Conservation (phyloP, 2,797 vertebrate species). For the Schizothorax lantsangensis region DNA sequence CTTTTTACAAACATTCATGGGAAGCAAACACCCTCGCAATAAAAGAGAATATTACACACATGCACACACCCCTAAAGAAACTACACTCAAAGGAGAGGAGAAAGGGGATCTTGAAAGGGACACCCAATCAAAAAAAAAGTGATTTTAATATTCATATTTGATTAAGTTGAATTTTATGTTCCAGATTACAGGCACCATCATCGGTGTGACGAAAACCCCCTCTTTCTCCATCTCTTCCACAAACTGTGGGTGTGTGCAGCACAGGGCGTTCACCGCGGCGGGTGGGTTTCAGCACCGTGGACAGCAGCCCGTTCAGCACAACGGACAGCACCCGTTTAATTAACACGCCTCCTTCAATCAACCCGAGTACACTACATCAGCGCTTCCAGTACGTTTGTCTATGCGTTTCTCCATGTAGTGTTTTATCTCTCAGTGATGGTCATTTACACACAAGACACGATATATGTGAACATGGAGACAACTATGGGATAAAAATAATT, state of each 20-base stretch:
- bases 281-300: conserved; percentile 68
- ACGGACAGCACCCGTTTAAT: conserved; percentile 65
- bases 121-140: not conserved
- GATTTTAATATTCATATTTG: not conserved
- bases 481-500: not conserved
- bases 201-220: conserved; percentile 36
- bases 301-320: conserved; percentile 65
- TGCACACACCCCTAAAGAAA: conserved; percentile 23
- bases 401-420: not conserved
- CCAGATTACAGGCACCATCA: conserved; percentile 1
- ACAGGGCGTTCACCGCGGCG: conserved; percentile 73
- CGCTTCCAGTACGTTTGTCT: not conserved
- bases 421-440: not conserved
- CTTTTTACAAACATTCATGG: not conserved
- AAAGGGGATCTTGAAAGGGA: not conserved
- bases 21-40: conserved; percentile 10
- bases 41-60: not conserved
- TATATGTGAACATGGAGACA: not conserved
- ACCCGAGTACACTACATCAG: not conserved
- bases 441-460: not conserved
- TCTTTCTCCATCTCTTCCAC: conserved; percentile 41
- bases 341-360: conserved; percentile 21
- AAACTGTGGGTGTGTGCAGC: conserved; percentile 66
- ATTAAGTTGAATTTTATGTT: conserved; percentile 3
- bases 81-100: conserved; percentile 1